Evolutionary conservation across 2,113 vertebrate species (phyloP).

Genomic region (Stegostoma tigrinum): DNA sequence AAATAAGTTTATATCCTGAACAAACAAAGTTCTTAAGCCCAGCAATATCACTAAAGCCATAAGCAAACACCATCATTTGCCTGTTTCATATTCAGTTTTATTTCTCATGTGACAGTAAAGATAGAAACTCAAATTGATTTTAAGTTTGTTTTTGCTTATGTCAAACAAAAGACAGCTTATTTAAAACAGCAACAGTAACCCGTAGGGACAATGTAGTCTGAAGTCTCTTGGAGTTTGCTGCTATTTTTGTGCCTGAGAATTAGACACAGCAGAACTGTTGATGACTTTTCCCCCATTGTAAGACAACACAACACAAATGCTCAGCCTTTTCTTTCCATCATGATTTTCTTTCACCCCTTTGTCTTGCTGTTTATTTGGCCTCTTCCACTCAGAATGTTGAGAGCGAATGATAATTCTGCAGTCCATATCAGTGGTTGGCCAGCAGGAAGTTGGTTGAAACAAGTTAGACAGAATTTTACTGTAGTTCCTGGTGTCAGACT

Average conservation of each 20-base stretch:
- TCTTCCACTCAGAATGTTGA: not conserved
- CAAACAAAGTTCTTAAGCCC: slow-evolving; percentile 26
- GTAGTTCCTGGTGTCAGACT: no score
- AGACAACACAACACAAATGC: slow-evolving; percentile 9
- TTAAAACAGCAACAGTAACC: not conserved
- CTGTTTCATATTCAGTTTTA: not conserved
- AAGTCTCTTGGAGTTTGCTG: not conserved
- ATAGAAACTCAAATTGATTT: slow-evolving; percentile 1
- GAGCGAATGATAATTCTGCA: not conserved
- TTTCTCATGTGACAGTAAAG: slow-evolving; percentile 24
- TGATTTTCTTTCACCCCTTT: not conserved
- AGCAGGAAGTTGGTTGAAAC: not conserved
- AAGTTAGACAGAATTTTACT: not conserved
- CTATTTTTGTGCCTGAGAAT: not conserved
- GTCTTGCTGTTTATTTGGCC: not conserved
- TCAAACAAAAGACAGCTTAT: slow-evolving; percentile 33
- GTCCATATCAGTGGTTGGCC: not conserved
- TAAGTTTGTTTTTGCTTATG: slow-evolving; percentile 24
- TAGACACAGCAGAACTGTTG: not conserved
- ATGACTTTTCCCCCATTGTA: not conserved
- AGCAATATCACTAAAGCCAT: slow-evolving; percentile 28
- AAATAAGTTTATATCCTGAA: not conserved
- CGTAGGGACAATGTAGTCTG: not conserved
- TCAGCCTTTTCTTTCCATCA: not conserved
- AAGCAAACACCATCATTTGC: slow-evolving; percentile 28